A percentile compares a stretch with the other conserved stretches of the same genome.
Evolutionary conservation across 1,140 invertebrate genomes (phyloP).

Genomic region (Brachionus manjavacas): DNA sequence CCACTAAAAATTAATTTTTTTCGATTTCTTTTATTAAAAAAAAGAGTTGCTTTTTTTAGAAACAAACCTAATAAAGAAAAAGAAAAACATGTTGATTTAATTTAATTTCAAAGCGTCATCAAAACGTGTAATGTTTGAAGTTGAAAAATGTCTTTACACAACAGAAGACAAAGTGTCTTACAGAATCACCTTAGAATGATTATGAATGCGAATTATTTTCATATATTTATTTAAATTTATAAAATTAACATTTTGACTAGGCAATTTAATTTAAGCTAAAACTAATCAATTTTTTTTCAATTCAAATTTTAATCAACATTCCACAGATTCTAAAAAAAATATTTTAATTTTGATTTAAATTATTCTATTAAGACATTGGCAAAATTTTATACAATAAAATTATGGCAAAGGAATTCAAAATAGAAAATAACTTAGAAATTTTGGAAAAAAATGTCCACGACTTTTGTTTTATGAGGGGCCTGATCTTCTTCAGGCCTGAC

Average conservation of each 20-base stretch:
- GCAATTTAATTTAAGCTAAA: neutral
- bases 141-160: neutral
- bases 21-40: too few species aligned
- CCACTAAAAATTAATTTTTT: too few species aligned
- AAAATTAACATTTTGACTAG: neutral
- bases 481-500: neutral
- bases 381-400: neutral
- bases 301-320: neutral
- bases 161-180: neutral
- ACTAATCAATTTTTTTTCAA: neutral
- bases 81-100: neutral
- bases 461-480: constrained; percentile 9
- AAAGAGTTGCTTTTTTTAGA: too few species aligned
- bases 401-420: neutral
- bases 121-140: neutral
- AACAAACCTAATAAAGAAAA: neutral
- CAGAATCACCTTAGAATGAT: neutral
- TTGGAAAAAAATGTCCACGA: neutral
- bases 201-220: neutral
- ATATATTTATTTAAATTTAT: neutral
- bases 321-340: neutral
- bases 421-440: neutral
- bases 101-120: neutral
- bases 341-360: neutral
- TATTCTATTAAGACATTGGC: neutral